phyloP scores from a whole-genome alignment of 2,888 invertebrate species.

The Metopia argyrocephala region DNA sequence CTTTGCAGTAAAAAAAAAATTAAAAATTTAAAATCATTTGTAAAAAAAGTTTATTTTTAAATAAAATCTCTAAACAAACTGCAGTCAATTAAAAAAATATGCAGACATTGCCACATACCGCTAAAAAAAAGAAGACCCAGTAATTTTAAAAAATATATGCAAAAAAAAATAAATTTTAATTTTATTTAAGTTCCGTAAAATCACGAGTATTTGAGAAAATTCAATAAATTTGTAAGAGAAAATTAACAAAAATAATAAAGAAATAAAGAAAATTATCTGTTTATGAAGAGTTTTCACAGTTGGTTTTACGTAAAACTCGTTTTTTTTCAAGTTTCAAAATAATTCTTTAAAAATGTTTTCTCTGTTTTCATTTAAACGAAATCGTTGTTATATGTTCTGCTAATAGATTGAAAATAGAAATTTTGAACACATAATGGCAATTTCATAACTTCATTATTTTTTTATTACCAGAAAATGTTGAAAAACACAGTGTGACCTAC shows the following conservation, averaged over 20 bases:
- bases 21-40: not conserved
- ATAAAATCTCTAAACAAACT: conserved; percentile 33
- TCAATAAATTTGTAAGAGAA: conserved; percentile 15
- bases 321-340: not conserved
- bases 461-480: too few relatives aligned
- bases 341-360: not conserved
- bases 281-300: not conserved
- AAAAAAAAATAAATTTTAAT: not conserved
- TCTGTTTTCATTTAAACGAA: not conserved
- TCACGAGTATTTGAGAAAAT: conserved; percentile 28
- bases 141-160: not conserved
- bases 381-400: too few relatives aligned
- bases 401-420: too few relatives aligned
- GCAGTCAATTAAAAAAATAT: conserved; percentile 30
- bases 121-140: conserved; percentile 6
- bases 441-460: too few relatives aligned
- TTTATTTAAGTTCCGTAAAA: conserved; percentile 38
- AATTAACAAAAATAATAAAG: not conserved
- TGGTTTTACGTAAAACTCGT: too few relatives aligned
- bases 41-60: conserved; percentile 44
- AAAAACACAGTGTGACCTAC: too few relatives aligned
- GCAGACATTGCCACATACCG: not conserved
- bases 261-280: not conserved
- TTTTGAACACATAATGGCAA: too few relatives aligned
- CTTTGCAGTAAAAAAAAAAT: conserved; percentile 29